Base-by-base conservation (phyloP, 1,140 invertebrate genomes). In the Nilaparvata lugens region DNA sequence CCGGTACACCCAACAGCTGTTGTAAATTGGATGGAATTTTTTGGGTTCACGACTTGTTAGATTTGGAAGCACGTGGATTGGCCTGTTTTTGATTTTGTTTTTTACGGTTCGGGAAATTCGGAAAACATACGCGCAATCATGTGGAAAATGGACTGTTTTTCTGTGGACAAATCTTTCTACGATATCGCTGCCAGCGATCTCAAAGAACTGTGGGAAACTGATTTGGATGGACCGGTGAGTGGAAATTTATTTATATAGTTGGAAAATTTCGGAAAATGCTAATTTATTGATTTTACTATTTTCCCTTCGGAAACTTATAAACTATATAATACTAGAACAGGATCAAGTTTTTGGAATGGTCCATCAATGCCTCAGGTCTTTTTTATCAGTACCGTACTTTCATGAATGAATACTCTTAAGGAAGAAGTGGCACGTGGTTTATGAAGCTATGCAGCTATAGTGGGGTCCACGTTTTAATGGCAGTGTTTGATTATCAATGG, bases 141-240 rank as follows among this genome's bases (percentile, higher is more conserved):
- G 45, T 48, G 45, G 45, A 48, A 48, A 48, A 48, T 48, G 45
- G 45, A 48, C 16, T 16, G 7, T 19, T 48, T 48, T 48, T 48
- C 45, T 18, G 45, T 48, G 45, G 45, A 48, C 16, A 48, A 48
- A 48, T 48, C 45, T 5, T 48, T 48, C 21, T 48, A 48, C 21
- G 45, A 48, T 48, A 48, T 48, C 11, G 45, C 45, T 14, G 45
- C 16, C 5, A 48, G 45, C 45, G 45, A 48, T 23, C 45, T 48
- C 21, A 48, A 48, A 16, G 45, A 48, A 48, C 45, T 48, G 2
- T 48, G 45, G 45, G 45, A 48, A 4, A 3, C 45, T 23, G 45
- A 48, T 48, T 48, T 48, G 21, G 45, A 48, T 23, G 31, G 31
- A 35, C 45, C 45, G 45, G 45, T 48, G 21, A 48, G 45, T 48